Conservation (phyloP, 1,140 invertebrate species). For the Drosophila grimshawi region DNA sequence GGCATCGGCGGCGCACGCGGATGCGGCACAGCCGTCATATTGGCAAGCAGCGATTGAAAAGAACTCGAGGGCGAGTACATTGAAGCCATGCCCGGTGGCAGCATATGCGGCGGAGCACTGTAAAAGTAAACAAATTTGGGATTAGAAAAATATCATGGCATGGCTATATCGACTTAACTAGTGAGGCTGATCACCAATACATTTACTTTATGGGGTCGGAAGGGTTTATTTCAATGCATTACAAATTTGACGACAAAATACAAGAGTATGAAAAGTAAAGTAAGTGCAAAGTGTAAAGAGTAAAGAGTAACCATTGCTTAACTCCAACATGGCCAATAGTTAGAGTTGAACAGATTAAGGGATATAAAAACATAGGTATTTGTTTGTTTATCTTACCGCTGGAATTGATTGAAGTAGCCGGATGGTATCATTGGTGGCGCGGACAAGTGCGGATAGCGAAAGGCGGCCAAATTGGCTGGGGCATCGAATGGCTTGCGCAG, state of each 20-base stretch:
- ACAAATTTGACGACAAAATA: too few species aligned
- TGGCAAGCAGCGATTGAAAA: constrained; percentile 93
- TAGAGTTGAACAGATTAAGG: too few species aligned
- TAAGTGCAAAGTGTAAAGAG: too few species aligned
- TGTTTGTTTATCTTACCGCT: constrained; percentile 64
- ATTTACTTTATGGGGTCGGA: too few species aligned
- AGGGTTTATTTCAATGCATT: too few species aligned
- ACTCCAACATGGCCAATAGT: too few species aligned
- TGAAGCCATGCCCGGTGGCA: constrained; percentile 87
- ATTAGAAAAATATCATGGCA: too few species aligned
- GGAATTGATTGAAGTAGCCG: constrained; percentile 84
- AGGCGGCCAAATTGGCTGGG: constrained; percentile 86
- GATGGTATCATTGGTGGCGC: constrained; percentile 85
- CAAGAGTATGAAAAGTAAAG: neutral
- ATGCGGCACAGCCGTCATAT: constrained; percentile 88
- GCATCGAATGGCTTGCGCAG: constrained; percentile 92
- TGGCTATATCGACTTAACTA: too few species aligned
- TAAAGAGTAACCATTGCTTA: too few species aligned
- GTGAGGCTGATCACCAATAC: too few species aligned
- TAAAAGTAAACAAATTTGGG: constrained; percentile 64
- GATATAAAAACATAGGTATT: too few species aligned
- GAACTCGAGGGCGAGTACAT: constrained; percentile 89
- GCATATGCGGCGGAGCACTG: constrained; percentile 87
- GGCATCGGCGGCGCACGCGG: constrained; percentile 87
- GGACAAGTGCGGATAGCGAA: constrained; percentile 87